Evolutionary conservation across 2,113 vertebrate genomes (phyloP).

Genomic region (Gracilinanus agilis): DNA sequence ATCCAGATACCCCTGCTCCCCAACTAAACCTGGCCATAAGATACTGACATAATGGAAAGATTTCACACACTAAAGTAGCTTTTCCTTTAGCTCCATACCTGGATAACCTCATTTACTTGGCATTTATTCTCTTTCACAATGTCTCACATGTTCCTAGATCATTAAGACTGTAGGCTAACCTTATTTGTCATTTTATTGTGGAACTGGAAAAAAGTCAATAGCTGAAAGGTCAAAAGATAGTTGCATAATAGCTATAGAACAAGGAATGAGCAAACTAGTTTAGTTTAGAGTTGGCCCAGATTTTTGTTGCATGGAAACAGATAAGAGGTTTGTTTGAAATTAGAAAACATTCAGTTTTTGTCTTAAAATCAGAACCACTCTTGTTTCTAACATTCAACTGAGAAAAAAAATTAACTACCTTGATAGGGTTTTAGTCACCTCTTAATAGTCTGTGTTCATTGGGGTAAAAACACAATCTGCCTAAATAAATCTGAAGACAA

Average conservation of each 20-base stretch:
- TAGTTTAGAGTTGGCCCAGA: conserved; percentile 18
- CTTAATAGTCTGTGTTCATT: neutral
- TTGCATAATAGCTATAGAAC: conserved; percentile 47
- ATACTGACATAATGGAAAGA: neutral
- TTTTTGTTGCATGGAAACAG: conserved; percentile 34
- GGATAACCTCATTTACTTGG: conserved; percentile 21
- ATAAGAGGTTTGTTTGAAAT: conserved; percentile 45
- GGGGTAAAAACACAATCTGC: neutral
- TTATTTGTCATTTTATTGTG: conserved; percentile 30
- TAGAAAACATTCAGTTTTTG: neutral
- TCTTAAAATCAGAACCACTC: neutral
- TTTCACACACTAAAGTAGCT: neutral
- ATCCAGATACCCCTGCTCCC: conserved; percentile 19
- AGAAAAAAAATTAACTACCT: neutral
- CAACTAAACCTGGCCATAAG: neutral
- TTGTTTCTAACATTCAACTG: neutral
- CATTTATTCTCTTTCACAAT: conserved; percentile 13
- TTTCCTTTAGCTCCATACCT: neutral
- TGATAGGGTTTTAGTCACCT: neutral
- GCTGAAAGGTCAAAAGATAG: conserved; percentile 50
- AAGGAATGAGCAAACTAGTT: conserved; percentile 21
- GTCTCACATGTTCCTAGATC: conserved; percentile 30
- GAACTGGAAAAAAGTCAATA: conserved; percentile 36
- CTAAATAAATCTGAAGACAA: neutral
- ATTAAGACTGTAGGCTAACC: conserved; percentile 27